These are phyloP conservation scores for Oscheius sp. DNA, from an alignment of 1,140 invertebrate species.

Conservation along the genomic window DNA sequence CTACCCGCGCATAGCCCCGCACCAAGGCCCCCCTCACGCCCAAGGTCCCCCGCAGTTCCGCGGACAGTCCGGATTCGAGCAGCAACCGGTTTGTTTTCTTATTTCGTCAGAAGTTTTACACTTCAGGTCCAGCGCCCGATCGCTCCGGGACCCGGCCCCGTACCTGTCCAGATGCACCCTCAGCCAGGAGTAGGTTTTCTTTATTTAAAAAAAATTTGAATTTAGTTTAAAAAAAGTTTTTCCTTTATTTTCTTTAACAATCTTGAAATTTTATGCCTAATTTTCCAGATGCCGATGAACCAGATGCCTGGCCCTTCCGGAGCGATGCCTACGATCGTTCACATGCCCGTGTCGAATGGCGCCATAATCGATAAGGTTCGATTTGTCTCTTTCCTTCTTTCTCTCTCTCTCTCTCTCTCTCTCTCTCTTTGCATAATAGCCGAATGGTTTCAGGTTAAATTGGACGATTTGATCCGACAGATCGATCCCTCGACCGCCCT, in stretches of 20 bases:
- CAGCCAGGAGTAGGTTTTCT: too few relatives aligned
- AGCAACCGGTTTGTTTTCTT: too few relatives aligned
- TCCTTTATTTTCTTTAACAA: neutral
- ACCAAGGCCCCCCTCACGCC: too few relatives aligned
- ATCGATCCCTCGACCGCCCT: conserved; percentile 9
- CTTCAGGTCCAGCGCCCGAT: too few relatives aligned
- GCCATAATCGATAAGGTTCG: too few relatives aligned
- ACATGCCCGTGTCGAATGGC: neutral
- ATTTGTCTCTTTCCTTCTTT: neutral
- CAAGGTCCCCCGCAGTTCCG: too few relatives aligned
- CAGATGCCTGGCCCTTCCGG: neutral
- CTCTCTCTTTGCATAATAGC: neutral
- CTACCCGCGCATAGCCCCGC: too few relatives aligned
- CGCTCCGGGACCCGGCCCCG: too few relatives aligned
- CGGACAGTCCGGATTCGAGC: too few relatives aligned
- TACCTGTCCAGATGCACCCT: too few relatives aligned
- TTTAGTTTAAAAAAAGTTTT: neutral
- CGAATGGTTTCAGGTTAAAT: neutral
- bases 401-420: neutral
- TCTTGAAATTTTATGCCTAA: neutral
- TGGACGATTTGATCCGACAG: conserved; percentile 20
- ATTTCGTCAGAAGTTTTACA: too few relatives aligned
- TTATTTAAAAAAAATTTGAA: neutral
- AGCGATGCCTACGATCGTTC: neutral
- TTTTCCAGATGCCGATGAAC: neutral